phyloP scores from a whole-genome alignment of 2,888 invertebrate species.

The Sinopyrophorus schimmeli region DNA sequence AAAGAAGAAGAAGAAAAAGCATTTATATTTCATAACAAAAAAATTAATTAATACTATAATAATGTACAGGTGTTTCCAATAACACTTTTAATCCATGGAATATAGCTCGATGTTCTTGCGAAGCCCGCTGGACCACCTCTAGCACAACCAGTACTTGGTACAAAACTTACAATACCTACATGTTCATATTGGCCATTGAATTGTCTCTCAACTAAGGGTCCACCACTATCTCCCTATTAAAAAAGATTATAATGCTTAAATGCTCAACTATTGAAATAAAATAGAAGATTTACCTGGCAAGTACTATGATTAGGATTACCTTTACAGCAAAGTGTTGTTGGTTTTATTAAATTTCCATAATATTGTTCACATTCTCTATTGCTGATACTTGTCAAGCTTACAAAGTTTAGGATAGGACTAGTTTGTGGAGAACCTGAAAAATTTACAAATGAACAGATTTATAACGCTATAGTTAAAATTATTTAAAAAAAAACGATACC shows the following conservation, averaged over 20 bases:
- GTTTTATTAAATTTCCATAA: no score
- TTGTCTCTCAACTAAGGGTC: conserved; percentile 39
- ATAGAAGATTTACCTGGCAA: conserved; percentile 46
- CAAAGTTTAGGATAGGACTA: neutral
- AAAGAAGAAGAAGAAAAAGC: no score
- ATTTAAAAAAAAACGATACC: no score
- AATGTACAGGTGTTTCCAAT: conserved; percentile 5
- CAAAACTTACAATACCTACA: conserved; percentile 45
- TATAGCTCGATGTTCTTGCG: conserved; percentile 34
- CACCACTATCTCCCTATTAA: conserved; percentile 47
- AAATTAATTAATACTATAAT: no score
- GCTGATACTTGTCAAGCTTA: neutral
- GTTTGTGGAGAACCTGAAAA: neutral
- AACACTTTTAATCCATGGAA: conserved; percentile 2
- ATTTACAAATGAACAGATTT: no score
- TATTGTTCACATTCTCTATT: neutral
- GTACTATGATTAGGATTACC: conserved; percentile 40
- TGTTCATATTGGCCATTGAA: conserved; percentile 31
- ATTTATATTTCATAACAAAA: no score
- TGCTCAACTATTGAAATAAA: no score
- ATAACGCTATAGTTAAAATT: no score
- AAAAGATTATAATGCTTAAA: no score
- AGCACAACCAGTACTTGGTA: conserved; percentile 40
- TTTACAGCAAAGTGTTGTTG: conserved; percentile 40
- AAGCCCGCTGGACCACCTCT: conserved; percentile 44